Evolutionary conservation across 2,113 vertebrate genomes (phyloP).

Genomic region (Orycteropus afer): DNA sequence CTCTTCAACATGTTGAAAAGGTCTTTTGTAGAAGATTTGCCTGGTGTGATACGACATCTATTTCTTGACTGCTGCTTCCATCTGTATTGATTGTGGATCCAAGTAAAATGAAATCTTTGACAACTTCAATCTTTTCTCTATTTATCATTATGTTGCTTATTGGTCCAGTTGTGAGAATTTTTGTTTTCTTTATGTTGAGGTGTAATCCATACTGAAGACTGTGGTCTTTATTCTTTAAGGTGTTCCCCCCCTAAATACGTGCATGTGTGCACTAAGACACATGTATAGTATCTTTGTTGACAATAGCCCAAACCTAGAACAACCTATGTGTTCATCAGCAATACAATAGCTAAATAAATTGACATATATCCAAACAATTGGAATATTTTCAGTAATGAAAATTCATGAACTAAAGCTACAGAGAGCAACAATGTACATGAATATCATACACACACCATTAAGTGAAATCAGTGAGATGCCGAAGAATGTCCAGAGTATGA

Average conservation of each 20-base stretch:
- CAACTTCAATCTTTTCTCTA: too few relatives aligned
- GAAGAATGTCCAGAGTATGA: background rate
- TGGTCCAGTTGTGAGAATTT: too few relatives aligned
- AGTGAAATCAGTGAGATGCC: background rate
- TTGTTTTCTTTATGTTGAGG: too few relatives aligned
- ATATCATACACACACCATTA: background rate
- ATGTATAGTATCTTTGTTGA: background rate
- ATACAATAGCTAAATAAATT: background rate
- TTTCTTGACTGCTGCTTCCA: too few relatives aligned
- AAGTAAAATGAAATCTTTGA: too few relatives aligned
- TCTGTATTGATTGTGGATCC: too few relatives aligned
- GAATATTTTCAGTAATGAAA: background rate
- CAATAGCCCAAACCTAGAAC: background rate
- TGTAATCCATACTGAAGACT: too few relatives aligned
- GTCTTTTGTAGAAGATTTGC: too few relatives aligned
- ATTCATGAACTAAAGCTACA: background rate
- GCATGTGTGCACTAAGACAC: background rate
- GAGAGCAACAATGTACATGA: rapidly evolving
- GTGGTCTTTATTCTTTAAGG: background rate
- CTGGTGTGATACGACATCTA: too few relatives aligned
- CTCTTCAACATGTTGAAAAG: too few relatives aligned
- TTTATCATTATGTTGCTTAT: too few relatives aligned
- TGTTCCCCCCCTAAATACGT: background rate
- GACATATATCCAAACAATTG: background rate
- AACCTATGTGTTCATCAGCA: background rate